Evolutionary conservation across 2,113 vertebrate genomes (phyloP).

Genomic region (Synodontis membranacea): DNA sequence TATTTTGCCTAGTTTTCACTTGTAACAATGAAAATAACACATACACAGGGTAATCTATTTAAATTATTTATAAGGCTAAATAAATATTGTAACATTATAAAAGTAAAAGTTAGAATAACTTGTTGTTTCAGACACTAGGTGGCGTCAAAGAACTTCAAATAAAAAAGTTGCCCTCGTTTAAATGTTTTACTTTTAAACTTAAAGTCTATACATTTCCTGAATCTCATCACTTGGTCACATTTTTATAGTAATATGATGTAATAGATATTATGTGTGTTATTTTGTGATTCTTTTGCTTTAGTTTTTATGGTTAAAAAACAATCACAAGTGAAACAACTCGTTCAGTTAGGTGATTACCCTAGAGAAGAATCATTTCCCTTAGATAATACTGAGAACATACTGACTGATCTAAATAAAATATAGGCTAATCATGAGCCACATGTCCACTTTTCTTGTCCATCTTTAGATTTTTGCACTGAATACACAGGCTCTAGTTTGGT

Average conservation of each 20-base stretch:
- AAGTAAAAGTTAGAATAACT: background rate
- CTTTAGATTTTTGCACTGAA: background rate
- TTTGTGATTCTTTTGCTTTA: background rate
- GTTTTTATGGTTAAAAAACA: too few relatives aligned
- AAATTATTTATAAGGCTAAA: too few relatives aligned
- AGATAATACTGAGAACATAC: background rate
- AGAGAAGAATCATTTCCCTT: background rate
- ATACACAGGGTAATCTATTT: background rate
- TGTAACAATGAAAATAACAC: background rate
- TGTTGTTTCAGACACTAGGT: conserved; percentile 37
- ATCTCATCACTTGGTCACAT: background rate
- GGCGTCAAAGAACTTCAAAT: conserved; percentile 36
- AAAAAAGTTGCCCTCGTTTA: too few relatives aligned
- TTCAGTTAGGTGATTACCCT: background rate
- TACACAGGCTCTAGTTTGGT: background rate
- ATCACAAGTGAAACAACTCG: background rate
- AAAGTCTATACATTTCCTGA: background rate
- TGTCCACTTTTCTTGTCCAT: background rate
- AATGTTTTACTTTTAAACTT: background rate
- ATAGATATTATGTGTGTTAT: background rate
- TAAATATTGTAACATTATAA: background rate
- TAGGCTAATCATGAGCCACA: background rate
- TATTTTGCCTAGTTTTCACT: background rate
- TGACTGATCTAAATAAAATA: background rate
- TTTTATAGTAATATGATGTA: background rate